These are phyloP conservation scores for Meloidogyne exigua DNA, from an alignment of 1,140 invertebrate species.

Conservation along the genomic window DNA sequence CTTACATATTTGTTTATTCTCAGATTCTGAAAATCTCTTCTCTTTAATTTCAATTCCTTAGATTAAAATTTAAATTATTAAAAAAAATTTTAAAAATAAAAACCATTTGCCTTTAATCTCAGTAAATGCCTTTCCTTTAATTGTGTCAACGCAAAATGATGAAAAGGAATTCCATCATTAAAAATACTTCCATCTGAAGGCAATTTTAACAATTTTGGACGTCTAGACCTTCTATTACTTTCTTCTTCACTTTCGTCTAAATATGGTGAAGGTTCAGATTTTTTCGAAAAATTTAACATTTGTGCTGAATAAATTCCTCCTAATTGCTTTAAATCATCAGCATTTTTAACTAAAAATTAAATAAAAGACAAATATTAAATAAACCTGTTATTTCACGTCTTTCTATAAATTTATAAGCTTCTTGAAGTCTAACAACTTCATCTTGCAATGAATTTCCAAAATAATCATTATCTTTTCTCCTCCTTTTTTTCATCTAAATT, in stretches of 20 bases:
- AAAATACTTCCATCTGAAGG: conserved; percentile 36
- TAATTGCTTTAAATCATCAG: conserved; percentile 9
- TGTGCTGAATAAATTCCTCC: conserved; percentile 26
- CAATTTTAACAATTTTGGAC: conserved; percentile 16
- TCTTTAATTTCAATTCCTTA: conserved; percentile 32
- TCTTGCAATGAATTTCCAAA: not conserved
- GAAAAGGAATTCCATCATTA: conserved; percentile 36
- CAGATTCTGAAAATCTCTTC: conserved; percentile 10
- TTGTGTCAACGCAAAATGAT: conserved; percentile 26
- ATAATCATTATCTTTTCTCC: not conserved
- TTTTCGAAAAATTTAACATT: conserved; percentile 24
- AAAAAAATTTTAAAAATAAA: not conserved
- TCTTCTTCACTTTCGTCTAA: conserved; percentile 10
- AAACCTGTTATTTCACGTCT: conserved; percentile 29
- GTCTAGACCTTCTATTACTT: conserved; percentile 4
- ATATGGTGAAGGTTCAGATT: conserved; percentile 12
- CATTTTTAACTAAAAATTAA: conserved; percentile 19
- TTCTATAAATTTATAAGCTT: conserved; percentile 30
- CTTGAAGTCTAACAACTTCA: not conserved
- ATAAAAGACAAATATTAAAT: conserved; percentile 6
- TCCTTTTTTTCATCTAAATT: not conserved
- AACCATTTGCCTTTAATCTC: conserved; percentile 30
- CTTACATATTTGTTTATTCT: conserved; percentile 26
- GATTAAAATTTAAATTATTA: conserved; percentile 11
- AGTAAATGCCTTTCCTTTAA: conserved; percentile 24